Evolutionary conservation across 2,888 invertebrate species (phyloP).

Genomic region (Busseola fusca): DNA sequence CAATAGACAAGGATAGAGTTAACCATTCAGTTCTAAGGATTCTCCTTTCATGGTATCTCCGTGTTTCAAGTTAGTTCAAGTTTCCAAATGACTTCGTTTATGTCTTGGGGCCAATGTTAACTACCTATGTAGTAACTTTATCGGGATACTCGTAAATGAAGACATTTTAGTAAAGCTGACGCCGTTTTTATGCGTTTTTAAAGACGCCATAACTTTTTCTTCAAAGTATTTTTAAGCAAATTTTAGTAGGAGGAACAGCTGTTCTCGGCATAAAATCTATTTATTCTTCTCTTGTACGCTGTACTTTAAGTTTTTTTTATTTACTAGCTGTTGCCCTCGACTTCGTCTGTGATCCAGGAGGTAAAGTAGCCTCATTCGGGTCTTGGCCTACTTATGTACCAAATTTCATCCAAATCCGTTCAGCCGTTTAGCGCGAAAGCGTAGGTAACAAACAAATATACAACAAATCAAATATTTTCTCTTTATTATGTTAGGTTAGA

Average conservation of each 20-base stretch:
- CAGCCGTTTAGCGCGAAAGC: not conserved
- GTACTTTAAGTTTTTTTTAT: not conserved
- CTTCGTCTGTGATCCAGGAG: not conserved
- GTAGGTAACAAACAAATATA: not conserved
- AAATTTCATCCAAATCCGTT: not conserved
- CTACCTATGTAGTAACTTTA: slow-evolving; percentile 62
- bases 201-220: slow-evolving; percentile 36
- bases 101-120: slow-evolving; percentile 51
- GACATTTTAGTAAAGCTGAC: slow-evolving; percentile 55
- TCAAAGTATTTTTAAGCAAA: slow-evolving; percentile 18
- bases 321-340: not conserved
- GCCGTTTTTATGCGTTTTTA: slow-evolving; percentile 45
- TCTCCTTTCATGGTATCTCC: slow-evolving; percentile 25
- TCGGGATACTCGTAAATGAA: slow-evolving; percentile 62
- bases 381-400: not conserved
- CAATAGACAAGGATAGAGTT: slow-evolving; percentile 42
- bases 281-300: not conserved
- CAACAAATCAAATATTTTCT: not conserved
- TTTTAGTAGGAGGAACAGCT: slow-evolving; percentile 30
- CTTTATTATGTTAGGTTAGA: no score
- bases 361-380: not conserved
- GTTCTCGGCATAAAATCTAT: slow-evolving; percentile 15
- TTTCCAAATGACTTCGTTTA: slow-evolving; percentile 59
- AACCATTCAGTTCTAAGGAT: slow-evolving; percentile 23
- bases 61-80: slow-evolving; percentile 45